Base-by-base conservation (phyloP, 2,888 invertebrate species). In the Lithodes maja region DNA sequence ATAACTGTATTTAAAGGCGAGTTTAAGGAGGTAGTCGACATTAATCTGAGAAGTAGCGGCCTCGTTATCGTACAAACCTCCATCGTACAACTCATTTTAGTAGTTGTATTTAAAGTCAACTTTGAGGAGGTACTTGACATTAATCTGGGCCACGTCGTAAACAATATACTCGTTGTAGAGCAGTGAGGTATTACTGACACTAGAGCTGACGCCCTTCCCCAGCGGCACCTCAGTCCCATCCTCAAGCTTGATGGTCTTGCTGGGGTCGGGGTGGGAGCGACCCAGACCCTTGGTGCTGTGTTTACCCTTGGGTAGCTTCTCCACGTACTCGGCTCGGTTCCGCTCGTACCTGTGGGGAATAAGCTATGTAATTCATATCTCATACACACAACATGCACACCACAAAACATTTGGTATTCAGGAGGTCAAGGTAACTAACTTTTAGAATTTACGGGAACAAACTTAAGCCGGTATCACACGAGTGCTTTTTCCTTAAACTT, bases 81-180 rank as follows among this genome's bases (percentile, higher is more conserved):
- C n/a, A n/a, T n/a, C n/a, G n/a, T n/a, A n/a, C n/a, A n/a, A n/a
- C n/a, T n/a, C n/a, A n/a, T n/a, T n/a, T 61, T 87, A 90, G 54
- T 89, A 89, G 2, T 96, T 96, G 94, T 96, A 97, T 92, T 97
- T 96, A 94, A 99, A 99, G 91, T 98, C 96, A 94, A 97, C 95
- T 93, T 97, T 96, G 91, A 99, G 93, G 93, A 99, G 94, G 93
- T 99, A 99, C 93, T 97, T 96, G 91, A 98, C 96, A 93, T 97
- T 97, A 68, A 99, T 97, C 94, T 99, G 99, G 12, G 98, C 97
- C 69, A 97, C 96, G 94, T 99, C 98, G 94, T 99, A 99, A 0
- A 99, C 99, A 94, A 99, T 97, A 93, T 95, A 97, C 96, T 99
- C 99, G 94, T 99, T 99, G 94, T 99, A 99, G 1, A 98, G 94